Conservation (phyloP, 35 echinoderm and acorn worm genomes). For the Chiridota heheva region DNA sequence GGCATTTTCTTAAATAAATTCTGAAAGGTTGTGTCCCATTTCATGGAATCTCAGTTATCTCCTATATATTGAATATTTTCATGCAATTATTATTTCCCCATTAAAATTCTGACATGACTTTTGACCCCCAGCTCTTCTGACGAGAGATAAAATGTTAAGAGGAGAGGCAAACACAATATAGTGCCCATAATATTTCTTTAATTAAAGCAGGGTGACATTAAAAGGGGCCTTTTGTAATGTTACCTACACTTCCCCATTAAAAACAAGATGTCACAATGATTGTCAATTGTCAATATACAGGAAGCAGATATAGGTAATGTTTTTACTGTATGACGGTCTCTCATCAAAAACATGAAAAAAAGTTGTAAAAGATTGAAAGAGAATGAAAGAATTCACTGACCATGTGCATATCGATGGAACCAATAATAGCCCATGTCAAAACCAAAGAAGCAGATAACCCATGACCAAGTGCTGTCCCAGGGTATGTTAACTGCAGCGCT, state of each 20-base stretch:
- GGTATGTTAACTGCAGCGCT: conserved; percentile 45
- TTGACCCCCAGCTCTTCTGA: too few relatives aligned
- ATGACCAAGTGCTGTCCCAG: conserved; percentile 89
- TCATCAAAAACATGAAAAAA: not conserved
- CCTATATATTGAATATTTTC: too few relatives aligned
- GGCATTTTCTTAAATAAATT: too few relatives aligned
- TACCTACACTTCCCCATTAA: not conserved
- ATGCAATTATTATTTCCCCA: too few relatives aligned
- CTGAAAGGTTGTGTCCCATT: too few relatives aligned
- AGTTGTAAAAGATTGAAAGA: not conserved
- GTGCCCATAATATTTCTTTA: too few relatives aligned
- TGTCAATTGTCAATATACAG: not conserved
- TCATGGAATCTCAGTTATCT: too few relatives aligned
- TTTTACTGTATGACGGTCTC: not conserved
- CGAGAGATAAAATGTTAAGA: too few relatives aligned
- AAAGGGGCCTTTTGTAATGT: not conserved
- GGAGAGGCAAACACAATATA: too few relatives aligned
- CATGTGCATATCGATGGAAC: conserved; percentile 83
- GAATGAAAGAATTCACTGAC: too few relatives aligned
- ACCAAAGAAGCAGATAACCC: conserved; percentile 64
- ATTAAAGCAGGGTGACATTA: not conserved
- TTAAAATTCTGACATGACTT: too few relatives aligned
- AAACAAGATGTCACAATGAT: not conserved
- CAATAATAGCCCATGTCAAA: conserved; percentile 91
- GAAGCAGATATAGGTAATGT: not conserved